Percentiles rank a stretch among this genome's conserved stretches.
Evolutionary conservation across 2,797 vertebrate genomes (phyloP).

Genomic region (Hafferia zeledoni): DNA sequence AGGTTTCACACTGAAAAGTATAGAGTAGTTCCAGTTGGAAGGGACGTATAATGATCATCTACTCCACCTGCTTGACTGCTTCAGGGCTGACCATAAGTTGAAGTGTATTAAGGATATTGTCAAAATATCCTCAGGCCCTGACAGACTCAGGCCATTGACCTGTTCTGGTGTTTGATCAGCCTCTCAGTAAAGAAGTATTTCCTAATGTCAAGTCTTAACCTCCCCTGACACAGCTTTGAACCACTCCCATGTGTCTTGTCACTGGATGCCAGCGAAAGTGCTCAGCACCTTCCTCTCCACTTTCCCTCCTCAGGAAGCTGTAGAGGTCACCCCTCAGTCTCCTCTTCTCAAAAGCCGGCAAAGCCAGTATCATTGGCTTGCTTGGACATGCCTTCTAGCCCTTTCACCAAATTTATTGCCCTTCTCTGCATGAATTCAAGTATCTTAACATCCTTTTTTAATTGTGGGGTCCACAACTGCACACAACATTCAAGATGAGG

Average conservation of each 20-base stretch:
- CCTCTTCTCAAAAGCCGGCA: background rate
- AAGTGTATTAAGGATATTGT: background rate
- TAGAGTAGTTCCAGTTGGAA: background rate
- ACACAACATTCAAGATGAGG: background rate
- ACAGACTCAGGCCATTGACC: background rate
- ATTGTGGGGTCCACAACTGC: background rate
- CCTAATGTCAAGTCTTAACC: background rate
- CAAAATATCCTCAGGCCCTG: background rate
- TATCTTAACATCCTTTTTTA: background rate
- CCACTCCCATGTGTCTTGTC: background rate
- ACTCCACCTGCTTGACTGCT: background rate
- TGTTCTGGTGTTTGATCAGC: background rate
- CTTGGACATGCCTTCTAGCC: background rate
- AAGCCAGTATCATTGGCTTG: background rate
- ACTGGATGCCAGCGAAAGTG: background rate
- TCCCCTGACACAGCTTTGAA: background rate
- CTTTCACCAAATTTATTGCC: background rate
- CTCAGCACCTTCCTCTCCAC: background rate
- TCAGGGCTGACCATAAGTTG: background rate
- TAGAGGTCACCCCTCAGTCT: background rate
- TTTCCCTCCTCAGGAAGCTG: background rate
- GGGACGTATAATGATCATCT: background rate
- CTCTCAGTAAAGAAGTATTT: background rate
- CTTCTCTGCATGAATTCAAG: background rate
- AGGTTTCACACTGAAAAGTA: background rate